Percentiles rank a stretch among this genome's conserved stretches.
phyloP scores from a whole-genome alignment of 2,888 invertebrate genomes.

The Anthoptus insignis region DNA sequence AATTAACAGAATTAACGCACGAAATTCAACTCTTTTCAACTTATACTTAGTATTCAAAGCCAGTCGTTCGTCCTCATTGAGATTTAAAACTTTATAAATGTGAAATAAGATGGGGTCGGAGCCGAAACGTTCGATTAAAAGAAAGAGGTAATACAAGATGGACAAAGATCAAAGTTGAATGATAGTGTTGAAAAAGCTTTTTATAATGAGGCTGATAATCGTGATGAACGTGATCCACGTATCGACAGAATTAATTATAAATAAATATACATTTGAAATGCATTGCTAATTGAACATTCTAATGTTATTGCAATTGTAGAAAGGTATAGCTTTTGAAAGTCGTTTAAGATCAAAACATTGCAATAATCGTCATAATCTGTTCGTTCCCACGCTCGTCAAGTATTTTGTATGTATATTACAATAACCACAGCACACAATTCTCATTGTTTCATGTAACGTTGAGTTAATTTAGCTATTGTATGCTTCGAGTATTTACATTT shows the following conservation, averaged over 20 bases:
- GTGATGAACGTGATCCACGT: slow-evolving; percentile 72
- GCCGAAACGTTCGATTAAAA: slow-evolving; percentile 73
- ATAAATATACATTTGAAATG: slow-evolving; percentile 48
- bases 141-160: slow-evolving; percentile 71
- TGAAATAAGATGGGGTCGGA: slow-evolving; percentile 63
- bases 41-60: slow-evolving; percentile 37
- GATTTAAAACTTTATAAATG: slow-evolving; percentile 61
- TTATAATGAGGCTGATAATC: slow-evolving; percentile 68
- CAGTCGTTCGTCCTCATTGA: slow-evolving; percentile 43
- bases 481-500: slow-evolving; percentile 78
- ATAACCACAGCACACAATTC: slow-evolving; percentile 81
- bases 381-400: slow-evolving; percentile 79
- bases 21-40: slow-evolving; percentile 65
- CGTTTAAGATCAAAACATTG: slow-evolving; percentile 66
- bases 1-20: slow-evolving; percentile 78
- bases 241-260: slow-evolving; percentile 62
- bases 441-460: slow-evolving; percentile 75
- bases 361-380: slow-evolving; percentile 67
- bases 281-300: slow-evolving; percentile 35
- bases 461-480: slow-evolving; percentile 82
- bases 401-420: slow-evolving; percentile 77
- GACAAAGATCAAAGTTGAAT: slow-evolving; percentile 85
- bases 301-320: slow-evolving; percentile 19
- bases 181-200: slow-evolving; percentile 67
- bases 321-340: slow-evolving; percentile 56